Evolutionary conservation across 2,113 vertebrate genomes (phyloP).

Genomic region (Centropus unirufus): DNA sequence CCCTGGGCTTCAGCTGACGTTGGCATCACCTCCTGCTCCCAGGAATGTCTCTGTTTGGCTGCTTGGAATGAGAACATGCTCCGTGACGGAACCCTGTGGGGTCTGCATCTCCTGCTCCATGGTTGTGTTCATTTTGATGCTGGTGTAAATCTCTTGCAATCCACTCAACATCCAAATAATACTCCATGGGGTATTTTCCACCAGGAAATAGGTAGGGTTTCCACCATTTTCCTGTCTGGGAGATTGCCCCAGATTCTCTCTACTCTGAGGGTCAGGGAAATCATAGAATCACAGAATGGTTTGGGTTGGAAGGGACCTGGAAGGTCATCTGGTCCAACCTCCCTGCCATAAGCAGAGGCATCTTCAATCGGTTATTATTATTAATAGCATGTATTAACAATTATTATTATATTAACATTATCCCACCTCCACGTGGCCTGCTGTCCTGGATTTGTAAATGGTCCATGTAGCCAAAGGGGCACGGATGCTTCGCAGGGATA

Average conservation of each 20-base stretch:
- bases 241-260: background rate
- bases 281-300: too few species aligned
- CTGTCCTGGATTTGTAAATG: background rate
- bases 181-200: background rate
- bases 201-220: background rate
- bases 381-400: too few species aligned
- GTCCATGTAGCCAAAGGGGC: background rate
- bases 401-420: background rate
- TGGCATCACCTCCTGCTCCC: background rate
- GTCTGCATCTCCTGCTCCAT: background rate
- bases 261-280: background rate
- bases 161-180: background rate
- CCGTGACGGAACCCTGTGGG: fast-evolving
- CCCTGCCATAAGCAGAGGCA: background rate
- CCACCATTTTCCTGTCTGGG: too few species aligned
- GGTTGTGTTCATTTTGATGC: background rate
- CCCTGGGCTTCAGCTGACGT: background rate
- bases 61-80: background rate
- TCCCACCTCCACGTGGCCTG: fast-evolving
- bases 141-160: background rate
- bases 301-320: background rate
- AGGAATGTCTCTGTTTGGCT: background rate
- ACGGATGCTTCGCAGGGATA: background rate
- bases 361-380: background rate
- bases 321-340: background rate